phyloP scores from a whole-genome alignment of 1,140 invertebrate genomes.

The Metopolophium dirhodum region DNA sequence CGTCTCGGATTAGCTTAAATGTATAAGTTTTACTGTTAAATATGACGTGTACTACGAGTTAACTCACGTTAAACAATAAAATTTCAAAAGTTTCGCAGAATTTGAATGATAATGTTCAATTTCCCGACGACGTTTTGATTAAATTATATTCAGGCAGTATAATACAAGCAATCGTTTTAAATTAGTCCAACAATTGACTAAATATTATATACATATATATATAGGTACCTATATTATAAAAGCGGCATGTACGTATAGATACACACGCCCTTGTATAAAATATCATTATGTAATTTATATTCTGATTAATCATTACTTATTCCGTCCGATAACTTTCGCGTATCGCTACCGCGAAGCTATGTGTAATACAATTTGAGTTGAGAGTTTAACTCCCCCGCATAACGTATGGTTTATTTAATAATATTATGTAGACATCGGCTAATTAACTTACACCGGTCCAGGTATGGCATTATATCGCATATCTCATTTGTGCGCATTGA shows the following conservation, averaged over 20 bases:
- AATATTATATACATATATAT: background rate
- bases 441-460: background rate
- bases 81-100: background rate
- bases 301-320: background rate
- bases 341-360: background rate
- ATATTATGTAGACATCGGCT: background rate
- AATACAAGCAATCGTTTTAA: background rate
- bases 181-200: background rate
- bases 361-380: background rate
- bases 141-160: background rate
- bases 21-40: background rate
- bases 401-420: background rate
- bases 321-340: background rate
- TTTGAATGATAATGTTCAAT: constrained; percentile 14
- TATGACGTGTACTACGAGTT: background rate
- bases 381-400: background rate
- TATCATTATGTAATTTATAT: background rate
- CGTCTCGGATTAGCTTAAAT: background rate
- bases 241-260: background rate
- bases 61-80: background rate
- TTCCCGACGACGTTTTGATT: background rate
- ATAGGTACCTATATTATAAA: background rate
- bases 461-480: background rate
- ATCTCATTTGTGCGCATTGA: background rate
- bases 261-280: background rate